Evolutionary conservation across 2,888 invertebrate species (phyloP), one percentile per base, ranked within the genome.

Genomic region (Cotesia congregata): DNA sequence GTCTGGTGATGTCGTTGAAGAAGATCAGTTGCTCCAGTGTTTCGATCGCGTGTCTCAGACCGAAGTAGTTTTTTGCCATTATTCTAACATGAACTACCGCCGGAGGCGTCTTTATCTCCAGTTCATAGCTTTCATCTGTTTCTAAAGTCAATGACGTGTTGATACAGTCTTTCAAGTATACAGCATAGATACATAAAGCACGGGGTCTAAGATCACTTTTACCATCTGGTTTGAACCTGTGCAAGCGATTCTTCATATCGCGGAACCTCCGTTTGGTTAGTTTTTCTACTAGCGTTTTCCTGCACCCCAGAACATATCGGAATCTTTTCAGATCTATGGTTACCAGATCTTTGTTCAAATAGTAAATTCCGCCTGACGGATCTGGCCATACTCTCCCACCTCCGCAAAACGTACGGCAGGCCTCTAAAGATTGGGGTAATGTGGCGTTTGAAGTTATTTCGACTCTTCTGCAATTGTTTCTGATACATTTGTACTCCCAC

Each of bases 11-110:
- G 78, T 94, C 93, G 82, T 95, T 94, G 80, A 91, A 94, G 3
- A 94, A 91, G 61, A 94, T 92, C 30, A 95, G 87, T 84, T 95
- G 95, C 0, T 91, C 90, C 2, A 95, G 88, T 0, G 94, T 94
- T 89, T 94, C 94, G 69, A 95, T 83, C 0, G 92, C 95, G 83
- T 95, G 91, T 4, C 94, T 90, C 0, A 92, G 90, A 0, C 95
- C 95, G 84, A 94, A 94, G 88, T 93, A 94, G 1, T 91, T 92
- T 4, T 90, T 86, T 0, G 93, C 93, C 0, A 82, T 86, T 73
- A 95, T 91, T 0, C 91, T 91, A 0, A 91, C 93, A 74, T 91
- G 91, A 0, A 90, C 50, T 90, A 77, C 70, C 41, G 82, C 79
- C 38, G 73, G 77, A 12, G 75, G 78, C 62, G 83, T 83, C 30